phyloP scores from a whole-genome alignment of 2,113 vertebrate genomes.

The Clarias magur region DNA sequence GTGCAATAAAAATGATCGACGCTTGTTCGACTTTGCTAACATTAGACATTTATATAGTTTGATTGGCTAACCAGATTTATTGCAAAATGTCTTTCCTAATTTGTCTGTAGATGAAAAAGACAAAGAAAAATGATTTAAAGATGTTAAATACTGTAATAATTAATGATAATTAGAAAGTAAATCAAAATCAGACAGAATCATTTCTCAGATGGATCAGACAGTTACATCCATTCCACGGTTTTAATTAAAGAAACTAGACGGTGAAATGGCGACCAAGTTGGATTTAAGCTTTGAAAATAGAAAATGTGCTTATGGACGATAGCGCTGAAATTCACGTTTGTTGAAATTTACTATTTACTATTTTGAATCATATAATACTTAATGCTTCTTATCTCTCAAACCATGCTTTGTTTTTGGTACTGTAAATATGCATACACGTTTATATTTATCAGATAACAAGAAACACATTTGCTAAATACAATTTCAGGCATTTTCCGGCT shows the following conservation, averaged over 20 bases:
- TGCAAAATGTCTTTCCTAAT: neutral
- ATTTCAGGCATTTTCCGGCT: too few relatives aligned
- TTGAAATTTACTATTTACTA: neutral
- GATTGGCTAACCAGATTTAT: neutral
- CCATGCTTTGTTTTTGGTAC: too few relatives aligned
- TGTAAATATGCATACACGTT: too few relatives aligned
- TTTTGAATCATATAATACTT: too few relatives aligned
- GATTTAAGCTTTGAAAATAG: neutral
- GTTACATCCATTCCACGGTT: neutral
- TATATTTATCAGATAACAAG: too few relatives aligned
- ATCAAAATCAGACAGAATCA: neutral
- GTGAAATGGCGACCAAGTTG: neutral
- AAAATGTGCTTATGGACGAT: neutral
- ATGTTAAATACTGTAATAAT: neutral
- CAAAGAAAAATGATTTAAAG: too few relatives aligned
- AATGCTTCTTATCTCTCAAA: too few relatives aligned
- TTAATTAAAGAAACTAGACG: neutral
- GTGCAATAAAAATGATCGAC: neutral
- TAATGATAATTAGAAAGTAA: neutral
- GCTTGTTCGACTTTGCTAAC: neutral
- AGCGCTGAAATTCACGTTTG: neutral
- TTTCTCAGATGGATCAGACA: neutral
- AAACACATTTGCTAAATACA: too few relatives aligned
- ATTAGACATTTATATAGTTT: neutral
- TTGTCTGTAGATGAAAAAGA: too few relatives aligned